These are phyloP conservation scores for Fragum fragum DNA, from an alignment of 2,888 invertebrate genomes.

Conservation along the genomic window DNA sequence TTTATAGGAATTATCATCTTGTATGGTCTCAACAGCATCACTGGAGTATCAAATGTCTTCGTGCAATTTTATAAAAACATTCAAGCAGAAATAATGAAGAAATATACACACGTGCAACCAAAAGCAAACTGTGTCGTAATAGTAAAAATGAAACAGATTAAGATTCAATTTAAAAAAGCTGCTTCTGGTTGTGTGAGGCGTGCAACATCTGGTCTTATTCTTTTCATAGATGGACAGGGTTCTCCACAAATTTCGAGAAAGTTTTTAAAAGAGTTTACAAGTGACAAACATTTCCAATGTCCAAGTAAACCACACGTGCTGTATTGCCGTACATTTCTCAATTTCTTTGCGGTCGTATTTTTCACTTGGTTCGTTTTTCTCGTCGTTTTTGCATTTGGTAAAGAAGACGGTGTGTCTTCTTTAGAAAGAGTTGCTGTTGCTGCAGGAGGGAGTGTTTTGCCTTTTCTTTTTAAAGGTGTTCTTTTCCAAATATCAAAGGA, in stretches of 20 bases:
- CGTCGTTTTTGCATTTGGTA: slow-evolving; percentile 55
- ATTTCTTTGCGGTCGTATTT: slow-evolving; percentile 33
- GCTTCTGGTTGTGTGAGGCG: slow-evolving; percentile 33
- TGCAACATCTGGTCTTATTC: slow-evolving; percentile 29
- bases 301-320: slow-evolving; percentile 40
- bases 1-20: slow-evolving; percentile 34
- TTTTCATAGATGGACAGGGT: slow-evolving; percentile 45
- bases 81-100: slow-evolving; percentile 29
- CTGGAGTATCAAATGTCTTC: slow-evolving; percentile 24
- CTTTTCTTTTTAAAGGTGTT: slow-evolving; percentile 47
- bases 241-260: slow-evolving; percentile 41
- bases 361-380: slow-evolving; percentile 54
- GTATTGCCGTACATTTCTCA: slow-evolving; percentile 43
- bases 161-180: background rate
- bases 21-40: slow-evolving; percentile 47
- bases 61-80: slow-evolving; percentile 33
- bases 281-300: slow-evolving; percentile 33
- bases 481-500: slow-evolving; percentile 35
- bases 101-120: slow-evolving; percentile 3
- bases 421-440: slow-evolving; percentile 42
- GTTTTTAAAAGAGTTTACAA: slow-evolving; percentile 40
- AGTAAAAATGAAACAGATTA: background rate
- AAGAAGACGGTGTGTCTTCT: slow-evolving; percentile 41
- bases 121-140: slow-evolving; percentile 39
- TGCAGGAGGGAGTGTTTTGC: slow-evolving; percentile 46